A percentile compares a stretch with the other conserved stretches of the same genome.
Evolutionary conservation across 2,797 vertebrate species (phyloP).

Genomic region (Prionace glauca): DNA sequence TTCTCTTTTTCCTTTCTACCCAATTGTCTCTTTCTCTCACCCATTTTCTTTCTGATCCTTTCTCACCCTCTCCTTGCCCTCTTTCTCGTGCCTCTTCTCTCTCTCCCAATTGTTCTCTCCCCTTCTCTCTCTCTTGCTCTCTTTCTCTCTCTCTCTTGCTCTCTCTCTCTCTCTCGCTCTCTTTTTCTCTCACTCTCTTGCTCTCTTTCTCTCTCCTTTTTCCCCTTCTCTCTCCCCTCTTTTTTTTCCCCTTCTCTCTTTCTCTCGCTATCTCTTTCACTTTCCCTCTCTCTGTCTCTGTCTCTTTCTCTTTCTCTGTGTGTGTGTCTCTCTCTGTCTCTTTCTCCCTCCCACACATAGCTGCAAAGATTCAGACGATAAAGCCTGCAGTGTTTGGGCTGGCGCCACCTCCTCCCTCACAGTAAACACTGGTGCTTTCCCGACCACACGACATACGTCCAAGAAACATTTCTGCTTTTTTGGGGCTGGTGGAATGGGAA

Average conservation of each 20-base stretch:
- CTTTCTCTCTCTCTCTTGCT: background rate
- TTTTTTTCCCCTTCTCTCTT: background rate
- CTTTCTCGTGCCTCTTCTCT: background rate
- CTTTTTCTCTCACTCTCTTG: background rate
- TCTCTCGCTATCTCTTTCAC: fast-evolving
- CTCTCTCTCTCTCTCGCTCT: background rate
- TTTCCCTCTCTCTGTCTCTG: background rate
- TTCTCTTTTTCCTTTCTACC: background rate
- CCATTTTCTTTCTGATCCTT: background rate
- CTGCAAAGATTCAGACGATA: constrained; percentile 28
- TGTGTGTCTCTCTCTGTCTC: background rate
- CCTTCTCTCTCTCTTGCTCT: background rate
- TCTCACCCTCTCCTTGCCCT: background rate
- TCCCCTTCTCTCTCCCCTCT: background rate
- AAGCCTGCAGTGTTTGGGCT: background rate
- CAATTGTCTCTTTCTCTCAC: background rate
- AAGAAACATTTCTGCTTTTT: background rate
- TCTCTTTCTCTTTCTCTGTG: background rate
- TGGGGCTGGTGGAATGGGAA: background rate
- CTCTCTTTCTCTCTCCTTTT: too few species aligned
- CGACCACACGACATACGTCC: background rate
- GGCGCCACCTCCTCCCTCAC: background rate
- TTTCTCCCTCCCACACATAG: background rate
- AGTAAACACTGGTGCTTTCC: background rate
- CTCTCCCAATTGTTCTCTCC: too few species aligned